Conservation (phyloP, 2,888 invertebrate species). For the Oconnorella tubifera region DNA sequence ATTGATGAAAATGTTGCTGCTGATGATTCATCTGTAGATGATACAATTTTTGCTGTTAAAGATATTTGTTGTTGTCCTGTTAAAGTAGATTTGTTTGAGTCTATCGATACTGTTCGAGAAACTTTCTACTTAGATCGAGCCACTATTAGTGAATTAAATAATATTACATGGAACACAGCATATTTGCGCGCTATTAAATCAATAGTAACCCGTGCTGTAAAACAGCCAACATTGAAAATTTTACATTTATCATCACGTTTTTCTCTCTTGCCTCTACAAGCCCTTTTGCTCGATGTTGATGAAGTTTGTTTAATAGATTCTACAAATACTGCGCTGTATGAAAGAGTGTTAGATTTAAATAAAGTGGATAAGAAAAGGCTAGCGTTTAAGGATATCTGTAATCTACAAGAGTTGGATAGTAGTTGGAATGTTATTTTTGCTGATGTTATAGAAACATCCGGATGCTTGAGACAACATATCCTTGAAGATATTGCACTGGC, state of each 20-base stretch:
- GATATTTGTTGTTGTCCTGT: no score
- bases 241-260: not conserved
- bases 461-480: constrained; percentile 28
- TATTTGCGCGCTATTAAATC: no score
- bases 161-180: no score
- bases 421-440: constrained; percentile 24
- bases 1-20: no score
- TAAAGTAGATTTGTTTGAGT: no score
- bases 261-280: not conserved
- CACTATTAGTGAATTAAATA: no score
- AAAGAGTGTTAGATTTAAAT: not conserved
- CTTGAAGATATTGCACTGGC: constrained; percentile 44
- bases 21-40: no score
- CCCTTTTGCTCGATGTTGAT: not conserved
- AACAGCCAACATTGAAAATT: not conserved
- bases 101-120: no score
- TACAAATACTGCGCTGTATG: not conserved
- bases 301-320: not conserved
- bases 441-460: constrained; percentile 29
- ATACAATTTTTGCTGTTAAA: no score
- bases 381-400: not conserved
- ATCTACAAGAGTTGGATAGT: constrained; percentile 18
- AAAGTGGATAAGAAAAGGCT: constrained; percentile 1
- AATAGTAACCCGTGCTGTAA: no score
- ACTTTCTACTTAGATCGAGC: no score